Evolutionary conservation across 2,113 vertebrate species (phyloP).

Genomic region (Reinhardtius hippoglossoides): DNA sequence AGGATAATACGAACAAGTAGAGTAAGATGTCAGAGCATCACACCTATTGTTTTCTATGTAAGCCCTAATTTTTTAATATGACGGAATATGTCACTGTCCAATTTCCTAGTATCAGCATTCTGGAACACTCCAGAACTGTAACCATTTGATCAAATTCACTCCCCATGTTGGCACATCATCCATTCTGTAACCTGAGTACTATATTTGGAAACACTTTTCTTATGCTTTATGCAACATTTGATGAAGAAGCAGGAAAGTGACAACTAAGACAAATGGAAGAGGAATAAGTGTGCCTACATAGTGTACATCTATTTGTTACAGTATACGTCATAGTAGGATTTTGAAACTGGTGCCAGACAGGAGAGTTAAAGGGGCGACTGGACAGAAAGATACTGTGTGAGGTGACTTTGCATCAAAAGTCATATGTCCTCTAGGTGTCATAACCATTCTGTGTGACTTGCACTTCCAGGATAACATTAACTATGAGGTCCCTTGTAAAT

Average conservation of each 20-base stretch:
- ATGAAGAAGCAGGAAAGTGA: background rate
- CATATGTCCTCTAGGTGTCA: no score
- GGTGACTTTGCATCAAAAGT: no score
- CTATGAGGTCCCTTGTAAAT: no score
- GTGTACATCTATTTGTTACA: background rate
- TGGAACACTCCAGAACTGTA: background rate
- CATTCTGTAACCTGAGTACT: background rate
- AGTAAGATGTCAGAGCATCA: no score
- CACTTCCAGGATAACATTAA: no score
- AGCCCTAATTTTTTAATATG: background rate
- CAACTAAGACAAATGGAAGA: background rate
- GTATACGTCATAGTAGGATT: background rate
- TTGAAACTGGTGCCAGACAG: background rate
- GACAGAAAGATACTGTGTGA: no score
- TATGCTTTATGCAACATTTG: background rate
- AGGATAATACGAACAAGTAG: background rate
- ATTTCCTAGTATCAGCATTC: background rate
- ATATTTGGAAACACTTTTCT: background rate
- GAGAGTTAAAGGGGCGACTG: no score
- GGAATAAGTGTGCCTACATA: background rate
- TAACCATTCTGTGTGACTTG: no score
- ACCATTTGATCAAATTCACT: background rate
- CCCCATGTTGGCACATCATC: background rate
- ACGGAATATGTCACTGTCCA: background rate
- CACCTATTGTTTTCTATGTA: background rate